These are phyloP conservation scores for Clarias macrocephalus DNA, from an alignment of 2,113 vertebrate genomes.

Conservation along the genomic window DNA sequence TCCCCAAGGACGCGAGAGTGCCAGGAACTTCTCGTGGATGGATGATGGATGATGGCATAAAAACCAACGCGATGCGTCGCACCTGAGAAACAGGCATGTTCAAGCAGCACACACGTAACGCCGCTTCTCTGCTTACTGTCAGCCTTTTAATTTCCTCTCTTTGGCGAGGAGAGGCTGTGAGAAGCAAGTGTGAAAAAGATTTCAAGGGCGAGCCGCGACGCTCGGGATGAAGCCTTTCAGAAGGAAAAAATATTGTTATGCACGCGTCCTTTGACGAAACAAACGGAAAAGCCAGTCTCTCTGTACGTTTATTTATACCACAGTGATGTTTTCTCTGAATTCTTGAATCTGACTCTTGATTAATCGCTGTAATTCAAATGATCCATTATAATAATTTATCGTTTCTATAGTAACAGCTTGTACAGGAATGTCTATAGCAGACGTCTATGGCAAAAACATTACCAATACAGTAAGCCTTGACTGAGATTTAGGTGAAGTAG, in stretches of 20 bases:
- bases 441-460: background rate
- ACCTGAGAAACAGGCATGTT: constrained; percentile 47
- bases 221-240: background rate
- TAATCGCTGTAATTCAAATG: background rate
- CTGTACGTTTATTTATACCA: background rate
- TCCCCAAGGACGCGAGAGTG: constrained; percentile 34
- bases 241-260: background rate
- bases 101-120: constrained; percentile 29
- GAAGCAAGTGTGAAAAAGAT: constrained; percentile 27
- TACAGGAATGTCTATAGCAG: background rate
- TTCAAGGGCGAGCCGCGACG: constrained; percentile 33
- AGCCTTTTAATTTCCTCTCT: constrained; percentile 47
- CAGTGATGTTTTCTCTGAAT: background rate
- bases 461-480: no score
- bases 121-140: constrained; percentile 21
- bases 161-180: constrained; percentile 18
- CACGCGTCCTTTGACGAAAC: background rate
- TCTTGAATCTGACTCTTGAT: background rate
- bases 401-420: background rate
- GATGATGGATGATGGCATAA: constrained; percentile 47
- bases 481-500: background rate
- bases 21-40: constrained; percentile 42
- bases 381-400: background rate
- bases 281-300: background rate
- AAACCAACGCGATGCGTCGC: constrained; percentile 26